Base-by-base conservation (phyloP, 2,888 invertebrate species). In the Pachycephus smyrnensis region DNA sequence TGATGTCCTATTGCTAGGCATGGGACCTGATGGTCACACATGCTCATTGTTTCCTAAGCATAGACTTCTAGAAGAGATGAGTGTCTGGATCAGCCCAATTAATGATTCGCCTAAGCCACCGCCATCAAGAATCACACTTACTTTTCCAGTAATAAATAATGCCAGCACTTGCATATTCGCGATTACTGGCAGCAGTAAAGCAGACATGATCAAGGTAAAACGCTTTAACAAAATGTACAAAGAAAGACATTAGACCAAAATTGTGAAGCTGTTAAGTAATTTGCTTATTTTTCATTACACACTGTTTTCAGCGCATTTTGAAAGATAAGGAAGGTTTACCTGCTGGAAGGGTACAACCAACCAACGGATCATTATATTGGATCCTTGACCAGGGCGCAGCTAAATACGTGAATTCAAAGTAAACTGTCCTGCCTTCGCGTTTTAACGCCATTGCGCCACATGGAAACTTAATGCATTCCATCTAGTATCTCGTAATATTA, bases 1-100 rank as follows among this genome's bases (percentile, higher is more conserved):
- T 90, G 98, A 99, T 92, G 91, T 99, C 75, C 92, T 99, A 0
- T 93, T 99, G 12, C 93, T 99, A 33, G 99, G 99, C 23, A 96
- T 99, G 95, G 99, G 99, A 0, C 99, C 98, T 0, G 99, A 99
- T 90, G 99, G 99, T 0, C 99, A 99, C 92, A 99, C 99, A 0
- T 98, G 98, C 89, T 99, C 99, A 0, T 92, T 99, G 30, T 99
- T 99, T 92, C 99, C 99, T 0, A 95, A 94, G 0, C 97, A 97
- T 90, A 91, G 92, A 0, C 90, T 95, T 11, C 92, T 97, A 2
- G 89, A 94, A 0, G 96, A 96, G 88, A 93, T 90, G 0, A 89
- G 90, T 1, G 91, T 94, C 74, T 95, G 96, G 93, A 96, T 99
- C 4, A 97, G 97, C 12, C 92, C 96, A 0, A 96, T 99, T 80